These are phyloP conservation scores for Agelas oroides DNA, from an alignment of 37 sponge, comb jelly and placozoan genomes.

Conservation along the genomic window DNA sequence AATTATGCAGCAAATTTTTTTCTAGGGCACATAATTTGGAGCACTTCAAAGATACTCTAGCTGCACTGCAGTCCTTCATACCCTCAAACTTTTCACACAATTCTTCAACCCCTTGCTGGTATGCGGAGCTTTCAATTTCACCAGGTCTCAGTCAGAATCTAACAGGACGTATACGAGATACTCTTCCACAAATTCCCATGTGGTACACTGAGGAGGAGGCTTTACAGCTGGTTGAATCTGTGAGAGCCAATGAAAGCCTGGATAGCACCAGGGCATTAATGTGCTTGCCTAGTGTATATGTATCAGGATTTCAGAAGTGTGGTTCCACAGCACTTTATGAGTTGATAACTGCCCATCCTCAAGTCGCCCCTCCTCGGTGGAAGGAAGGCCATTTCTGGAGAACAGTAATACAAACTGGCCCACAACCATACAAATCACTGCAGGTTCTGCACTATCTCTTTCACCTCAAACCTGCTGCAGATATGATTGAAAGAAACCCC, in stretches of 20 bases:
- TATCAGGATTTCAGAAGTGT: conserved; percentile 32
- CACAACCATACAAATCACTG: background rate
- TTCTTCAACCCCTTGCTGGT: conserved; percentile 26
- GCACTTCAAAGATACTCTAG: too few relatives aligned
- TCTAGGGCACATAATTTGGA: too few relatives aligned
- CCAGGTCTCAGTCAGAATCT: background rate
- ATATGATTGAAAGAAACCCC: background rate
- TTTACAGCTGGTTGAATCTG: too few relatives aligned
- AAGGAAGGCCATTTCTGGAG: conserved; percentile 32
- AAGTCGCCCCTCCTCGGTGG: background rate
- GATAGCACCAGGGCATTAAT: too few relatives aligned
- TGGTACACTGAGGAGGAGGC: too few relatives aligned
- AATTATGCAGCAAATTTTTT: too few relatives aligned
- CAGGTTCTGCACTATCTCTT: conserved; percentile 14
- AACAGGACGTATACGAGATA: background rate
- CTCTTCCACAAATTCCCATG: too few relatives aligned
- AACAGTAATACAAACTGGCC: background rate
- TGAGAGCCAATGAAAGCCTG: too few relatives aligned
- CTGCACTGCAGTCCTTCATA: background rate
- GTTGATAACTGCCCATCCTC: background rate
- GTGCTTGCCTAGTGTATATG: conserved; percentile 24
- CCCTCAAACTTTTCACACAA: background rate
- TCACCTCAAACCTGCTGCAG: background rate
- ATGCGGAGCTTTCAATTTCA: background rate
- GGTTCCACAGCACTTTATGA: conserved; percentile 7